Base-by-base conservation (phyloP, 1,140 invertebrate genomes). In the Drosophila bifasciata region DNA sequence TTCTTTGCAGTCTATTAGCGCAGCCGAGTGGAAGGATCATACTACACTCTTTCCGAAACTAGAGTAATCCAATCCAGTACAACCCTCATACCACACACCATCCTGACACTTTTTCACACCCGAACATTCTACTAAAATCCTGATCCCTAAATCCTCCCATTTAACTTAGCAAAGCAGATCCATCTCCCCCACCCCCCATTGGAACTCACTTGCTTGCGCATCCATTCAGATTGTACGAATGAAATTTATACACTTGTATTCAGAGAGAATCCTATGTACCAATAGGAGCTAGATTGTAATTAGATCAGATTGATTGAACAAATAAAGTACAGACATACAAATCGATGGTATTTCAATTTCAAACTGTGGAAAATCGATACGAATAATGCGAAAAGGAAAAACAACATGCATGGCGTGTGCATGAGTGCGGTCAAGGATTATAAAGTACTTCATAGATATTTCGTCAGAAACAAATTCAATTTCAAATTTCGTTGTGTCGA, bases 1-100 rank as follows among this genome's bases (percentile, higher is more conserved):
- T 5, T 0, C 13, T 28, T 46, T 62, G 3, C 53, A 85, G 81
- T 74, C 83, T 2, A 88, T 85, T n/a, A 85, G 81, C 45, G 81
- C 64, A 46, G 50, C 76, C 46, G 81, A 88, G 32, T 85, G 83
- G 83, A 58, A 77, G 8, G 76, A 83, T 21, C 79, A 84, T 17
- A 36, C 11, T 5, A 79, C 15, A 11, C 32, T 43, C 7, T 64
- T 48, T 66, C 72, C 43, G 13, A 25, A 5, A 7, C 0, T 5
- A 9, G 63, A 69, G 36, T 69, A 69, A 69, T 16, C 5, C 1
- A 25, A 15, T 16, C 39, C 2, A n/a, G n/a, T n/a, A n/a, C n/a
- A 19, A 41, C 25, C 4, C 15, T 45, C 19, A 19, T n/a, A n/a
- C n/a, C n/a, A n/a, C n/a, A n/a, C n/a, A n/a, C n/a, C 49, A 21